phyloP scores from a whole-genome alignment of 2,797 vertebrate genomes.

The Brachymystax lenok region DNA sequence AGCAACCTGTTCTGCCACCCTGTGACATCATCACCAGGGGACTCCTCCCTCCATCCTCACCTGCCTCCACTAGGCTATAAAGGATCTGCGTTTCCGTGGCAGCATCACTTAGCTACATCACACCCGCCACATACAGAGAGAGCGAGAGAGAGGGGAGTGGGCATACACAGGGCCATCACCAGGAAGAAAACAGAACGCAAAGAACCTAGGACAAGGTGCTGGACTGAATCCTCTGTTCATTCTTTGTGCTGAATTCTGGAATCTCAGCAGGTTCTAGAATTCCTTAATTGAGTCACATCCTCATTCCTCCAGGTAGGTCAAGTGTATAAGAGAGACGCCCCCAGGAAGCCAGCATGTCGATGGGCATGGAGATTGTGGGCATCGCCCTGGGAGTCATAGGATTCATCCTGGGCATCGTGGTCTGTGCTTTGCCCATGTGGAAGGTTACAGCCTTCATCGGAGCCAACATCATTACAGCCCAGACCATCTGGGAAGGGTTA shows the following conservation, averaged over 20 bases:
- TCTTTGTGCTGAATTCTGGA: neutral
- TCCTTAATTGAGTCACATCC: neutral
- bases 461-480: slow-evolving; percentile 87
- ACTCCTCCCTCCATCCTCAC: slow-evolving; percentile 62
- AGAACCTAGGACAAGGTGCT: slow-evolving; percentile 5
- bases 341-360: slow-evolving; percentile 80
- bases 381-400: slow-evolving; percentile 83
- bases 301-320: neutral
- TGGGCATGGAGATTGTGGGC: slow-evolving; percentile 91
- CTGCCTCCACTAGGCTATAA: slow-evolving; percentile 66
- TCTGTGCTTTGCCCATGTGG: too few species aligned
- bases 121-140: slow-evolving; percentile 1
- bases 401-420: slow-evolving; percentile 79
- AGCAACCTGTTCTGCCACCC: slow-evolving; percentile 36
- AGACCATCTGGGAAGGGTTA: slow-evolving; percentile 84
- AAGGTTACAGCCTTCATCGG: too few species aligned
- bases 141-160: too few species aligned
- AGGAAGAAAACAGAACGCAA: slow-evolving; percentile 8
- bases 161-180: slow-evolving; percentile 26
- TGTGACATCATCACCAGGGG: slow-evolving; percentile 61
- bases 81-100: slow-evolving; percentile 62
- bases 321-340: slow-evolving; percentile 4
- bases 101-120: slow-evolving; percentile 53
- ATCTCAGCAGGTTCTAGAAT: neutral
- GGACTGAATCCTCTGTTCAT: neutral